phyloP scores from a whole-genome alignment of 2,888 invertebrate species.

The Lochmaea crataegi region DNA sequence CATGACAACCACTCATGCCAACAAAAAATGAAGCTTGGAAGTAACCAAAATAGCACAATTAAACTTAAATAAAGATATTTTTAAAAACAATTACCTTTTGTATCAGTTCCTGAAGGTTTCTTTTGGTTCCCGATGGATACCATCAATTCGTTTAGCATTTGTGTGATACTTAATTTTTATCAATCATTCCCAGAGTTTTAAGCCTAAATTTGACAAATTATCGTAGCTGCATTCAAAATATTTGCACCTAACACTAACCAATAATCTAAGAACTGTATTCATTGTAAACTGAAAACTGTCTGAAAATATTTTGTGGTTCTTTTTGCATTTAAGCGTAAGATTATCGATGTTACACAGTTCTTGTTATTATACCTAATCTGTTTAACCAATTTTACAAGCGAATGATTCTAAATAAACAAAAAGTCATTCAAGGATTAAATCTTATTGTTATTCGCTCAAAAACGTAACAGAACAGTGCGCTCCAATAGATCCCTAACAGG shows the following conservation, averaged over 20 bases:
- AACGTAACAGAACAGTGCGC: background rate
- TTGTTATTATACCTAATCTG: background rate
- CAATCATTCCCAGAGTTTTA: no score
- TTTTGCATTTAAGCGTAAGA: background rate
- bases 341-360: background rate
- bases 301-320: background rate
- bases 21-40: no score
- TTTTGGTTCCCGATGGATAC: background rate
- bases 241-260: no score
- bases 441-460: background rate
- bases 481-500: constrained; percentile 1
- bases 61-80: background rate
- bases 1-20: no score
- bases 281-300: no score
- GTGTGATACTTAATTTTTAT: no score
- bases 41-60: no score
- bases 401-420: constrained; percentile 2
- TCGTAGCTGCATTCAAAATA: no score
- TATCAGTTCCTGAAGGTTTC: background rate
- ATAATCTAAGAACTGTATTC: no score
- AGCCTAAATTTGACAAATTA: no score
- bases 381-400: background rate
- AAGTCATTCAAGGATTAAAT: background rate
- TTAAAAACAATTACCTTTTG: background rate
- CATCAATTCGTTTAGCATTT: no score